A percentile compares a stretch with the other conserved stretches of the same genome.
Conservation (phyloP, 2,113 vertebrate genomes). For the Percopsis transmontana region DNA sequence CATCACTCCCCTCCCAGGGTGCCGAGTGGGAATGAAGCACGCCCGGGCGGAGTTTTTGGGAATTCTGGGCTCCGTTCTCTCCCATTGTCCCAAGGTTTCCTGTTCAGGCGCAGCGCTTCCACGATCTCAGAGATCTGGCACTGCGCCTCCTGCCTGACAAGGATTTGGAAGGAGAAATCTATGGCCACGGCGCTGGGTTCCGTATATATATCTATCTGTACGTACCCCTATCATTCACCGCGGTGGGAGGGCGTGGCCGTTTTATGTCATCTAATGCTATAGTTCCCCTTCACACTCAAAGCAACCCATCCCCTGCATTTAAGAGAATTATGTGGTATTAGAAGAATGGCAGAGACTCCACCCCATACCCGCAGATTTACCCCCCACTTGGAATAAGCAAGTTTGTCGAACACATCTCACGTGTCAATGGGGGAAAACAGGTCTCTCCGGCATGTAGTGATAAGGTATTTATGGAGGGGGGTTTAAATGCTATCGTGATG, state of each 20-base stretch:
- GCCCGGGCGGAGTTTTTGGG: constrained; percentile 16
- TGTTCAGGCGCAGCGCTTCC: constrained; percentile 27
- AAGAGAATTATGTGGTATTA: not conserved
- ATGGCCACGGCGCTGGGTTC: no score
- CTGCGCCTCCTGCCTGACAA: not conserved
- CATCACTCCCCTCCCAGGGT: constrained; percentile 39
- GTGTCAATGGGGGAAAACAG: not conserved
- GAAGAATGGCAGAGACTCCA: not conserved
- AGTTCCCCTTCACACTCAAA: not conserved
- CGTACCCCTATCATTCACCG: no score
- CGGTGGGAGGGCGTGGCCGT: no score
- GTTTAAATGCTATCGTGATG: not conserved
- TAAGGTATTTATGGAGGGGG: not conserved
- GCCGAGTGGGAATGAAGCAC: constrained; percentile 38
- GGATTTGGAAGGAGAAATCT: no score
- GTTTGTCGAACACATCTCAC: not conserved
- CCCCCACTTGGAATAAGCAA: not conserved
- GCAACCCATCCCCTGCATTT: not conserved
- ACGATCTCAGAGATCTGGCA: constrained; percentile 32
- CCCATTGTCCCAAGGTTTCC: constrained; percentile 54
- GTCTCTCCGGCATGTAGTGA: not conserved
- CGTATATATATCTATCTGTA: no score
- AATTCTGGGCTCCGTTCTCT: constrained; percentile 36
- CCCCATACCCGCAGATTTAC: not conserved
- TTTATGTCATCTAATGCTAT: no score